Evolutionary conservation across 1,140 invertebrate species (phyloP), one percentile per base, ranked within the genome.

Genomic region (Stegodyphus mimosarum): DNA sequence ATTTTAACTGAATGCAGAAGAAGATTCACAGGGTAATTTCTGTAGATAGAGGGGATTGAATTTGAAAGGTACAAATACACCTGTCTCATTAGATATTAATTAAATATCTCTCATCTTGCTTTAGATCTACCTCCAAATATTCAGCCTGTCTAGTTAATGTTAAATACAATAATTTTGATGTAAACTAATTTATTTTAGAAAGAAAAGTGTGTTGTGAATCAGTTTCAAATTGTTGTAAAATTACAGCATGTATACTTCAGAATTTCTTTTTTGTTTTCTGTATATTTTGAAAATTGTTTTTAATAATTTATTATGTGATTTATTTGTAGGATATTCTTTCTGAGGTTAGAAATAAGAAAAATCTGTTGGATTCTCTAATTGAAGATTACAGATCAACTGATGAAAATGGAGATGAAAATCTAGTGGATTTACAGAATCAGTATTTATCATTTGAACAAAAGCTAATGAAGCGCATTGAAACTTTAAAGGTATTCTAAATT

Each of bases 381-480:
- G 81, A 84, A 15, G 18, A 53, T 67, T 55, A 53, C 7, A 84
- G 76, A 75, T 15, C 17, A 18, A 17, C 52, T 11, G 81, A 84
- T 60, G 72, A 76, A 48, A 55, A 67, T 17, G 64, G 49, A 9
- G 81, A 75, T 50, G 81, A 78, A 72, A 77, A 53, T 48, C 53
- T 77, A 0, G 48, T 48, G 6, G 64, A 77, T 52, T 18, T 86
- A 3, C 83, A 86, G 52, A 67, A 85, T 64, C 74, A 86, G 13
- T 85, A 72, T 77, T 71, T 67, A 64, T n/a, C 33, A 15, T 77
- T 85, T 77, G 83, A 85, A 33, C 74, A 85, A 52, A 77, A 85
- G 48, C 15, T 85, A 15, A 85, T 77, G 60, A 85, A 77, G 15
- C 64, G 75, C 6, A 85, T 85, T 77, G 75, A 85, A 63, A 77